Evolutionary conservation across 1,140 invertebrate genomes (phyloP), one percentile per base, ranked within the genome.

Genomic region (Drosophila tropicalis): DNA sequence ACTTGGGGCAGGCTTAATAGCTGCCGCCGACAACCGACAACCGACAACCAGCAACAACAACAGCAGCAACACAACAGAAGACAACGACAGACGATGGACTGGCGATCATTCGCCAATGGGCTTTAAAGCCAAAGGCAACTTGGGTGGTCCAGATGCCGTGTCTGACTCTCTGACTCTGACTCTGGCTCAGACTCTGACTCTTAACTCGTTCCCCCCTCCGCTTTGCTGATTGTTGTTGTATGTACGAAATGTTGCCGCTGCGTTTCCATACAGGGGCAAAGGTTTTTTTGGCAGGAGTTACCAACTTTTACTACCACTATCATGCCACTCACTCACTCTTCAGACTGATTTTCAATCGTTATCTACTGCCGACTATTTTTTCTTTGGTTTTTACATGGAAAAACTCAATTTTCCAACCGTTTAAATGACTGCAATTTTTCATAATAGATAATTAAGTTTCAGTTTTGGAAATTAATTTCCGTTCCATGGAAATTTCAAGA

Each of bases 101-200:
- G 51, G 22, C 62, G 69, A 67, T 67, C 41, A 78, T 72, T 76
- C 64, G 72, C 68, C 60, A 74, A 70, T 72, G 72, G 72, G 60
- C 44, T 70, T 79, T 75, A 67, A 76, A 79, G 67, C 77, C 40
- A 32, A 62, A 55, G 70, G 65, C 84, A 72, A 89, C 84, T 89
- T 89, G 84, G 84, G 84, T 89, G 84, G 84, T 89, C 84, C 84
- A 81, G 80, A 73, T 86, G 82, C 82, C 82, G 82, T 85, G 81
- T 86, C 81, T 81, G 81, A 67, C 34, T 36, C 34, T 36, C 34
- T 63, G 56, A 40, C 72, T 62, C 57, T 25, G 68, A 62, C 44
- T 39, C 65, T 29, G n/a, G 10, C 70, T 13, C 64, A 17, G 55
- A 13, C 58, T 34, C 44, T 17, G 44, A 47, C 15, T 47, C 44